Evolutionary conservation across 2,888 invertebrate genomes (phyloP).

Genomic region (Trichopria drosophilae): DNA sequence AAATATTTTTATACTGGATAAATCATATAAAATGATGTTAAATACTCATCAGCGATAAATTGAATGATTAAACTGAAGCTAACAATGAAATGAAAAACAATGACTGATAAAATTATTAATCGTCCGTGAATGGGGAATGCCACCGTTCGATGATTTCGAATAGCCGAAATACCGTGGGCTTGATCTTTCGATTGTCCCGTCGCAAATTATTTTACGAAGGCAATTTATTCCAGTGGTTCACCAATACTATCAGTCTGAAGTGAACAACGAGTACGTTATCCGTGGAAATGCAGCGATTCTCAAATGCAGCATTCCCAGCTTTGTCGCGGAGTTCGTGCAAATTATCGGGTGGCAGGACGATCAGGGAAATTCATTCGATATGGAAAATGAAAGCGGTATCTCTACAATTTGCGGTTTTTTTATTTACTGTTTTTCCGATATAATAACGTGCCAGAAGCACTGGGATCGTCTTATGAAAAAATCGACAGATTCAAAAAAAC

Average conservation of each 20-base stretch:
- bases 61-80: no score
- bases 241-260: constrained; percentile 87
- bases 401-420: background rate
- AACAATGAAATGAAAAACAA: no score
- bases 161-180: no score
- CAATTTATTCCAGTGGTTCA: constrained; percentile 72
- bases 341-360: constrained; percentile 78
- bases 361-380: constrained; percentile 57
- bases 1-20: no score
- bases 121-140: no score
- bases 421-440: background rate
- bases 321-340: constrained; percentile 87
- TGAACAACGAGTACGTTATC: constrained; percentile 88
- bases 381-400: constrained; percentile 52
- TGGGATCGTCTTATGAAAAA: constrained; percentile 25
- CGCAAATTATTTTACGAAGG: no score
- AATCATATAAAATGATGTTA: no score
- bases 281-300: constrained; percentile 84
- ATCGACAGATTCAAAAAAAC: no score
- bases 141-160: no score
- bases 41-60: no score
- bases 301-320: constrained; percentile 87
- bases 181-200: no score
- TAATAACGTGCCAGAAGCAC: background rate
- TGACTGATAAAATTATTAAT: no score